These are phyloP conservation scores for Ascidia mentula DNA, from an alignment of 23 tunicate species.

Conservation along the genomic window DNA sequence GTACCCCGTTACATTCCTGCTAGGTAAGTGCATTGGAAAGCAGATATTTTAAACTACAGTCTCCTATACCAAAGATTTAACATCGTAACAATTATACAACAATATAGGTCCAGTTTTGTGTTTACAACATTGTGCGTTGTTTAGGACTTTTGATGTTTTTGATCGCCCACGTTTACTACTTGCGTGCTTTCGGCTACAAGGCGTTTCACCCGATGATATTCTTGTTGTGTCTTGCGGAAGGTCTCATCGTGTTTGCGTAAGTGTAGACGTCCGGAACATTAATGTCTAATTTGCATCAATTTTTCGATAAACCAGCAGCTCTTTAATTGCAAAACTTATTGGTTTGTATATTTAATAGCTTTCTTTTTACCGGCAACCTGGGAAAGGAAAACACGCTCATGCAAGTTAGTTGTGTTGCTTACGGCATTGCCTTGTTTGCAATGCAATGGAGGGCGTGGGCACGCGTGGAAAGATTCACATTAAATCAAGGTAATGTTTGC, in stretches of 20 bases:
- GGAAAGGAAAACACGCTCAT: not conserved
- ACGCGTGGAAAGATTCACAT: not conserved
- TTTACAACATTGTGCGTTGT: not conserved
- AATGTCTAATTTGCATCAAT: too few relatives aligned
- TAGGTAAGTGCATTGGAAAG: not conserved
- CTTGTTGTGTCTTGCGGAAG: not conserved
- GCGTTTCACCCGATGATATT: not conserved
- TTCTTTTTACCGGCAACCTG: not conserved
- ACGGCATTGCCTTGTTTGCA: constrained; percentile 13
- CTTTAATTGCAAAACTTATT: too few relatives aligned
- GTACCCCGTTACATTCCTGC: not conserved
- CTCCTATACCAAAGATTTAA: too few relatives aligned
- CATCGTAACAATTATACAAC: too few relatives aligned
- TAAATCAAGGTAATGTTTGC: constrained; percentile 19
- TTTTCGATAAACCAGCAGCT: too few relatives aligned
- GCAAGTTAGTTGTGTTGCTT: constrained; percentile 15
- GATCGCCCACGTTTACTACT: not conserved
- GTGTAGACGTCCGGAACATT: too few relatives aligned
- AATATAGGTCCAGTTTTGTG: too few relatives aligned
- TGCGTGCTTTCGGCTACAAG: not conserved
- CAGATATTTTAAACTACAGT: too few relatives aligned
- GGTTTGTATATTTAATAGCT: not conserved
- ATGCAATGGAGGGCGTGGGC: constrained; percentile 51
- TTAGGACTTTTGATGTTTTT: not conserved
- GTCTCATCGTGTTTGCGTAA: not conserved